phyloP scores from a whole-genome alignment of 2,888 invertebrate genomes.

The Apantesis nais region DNA sequence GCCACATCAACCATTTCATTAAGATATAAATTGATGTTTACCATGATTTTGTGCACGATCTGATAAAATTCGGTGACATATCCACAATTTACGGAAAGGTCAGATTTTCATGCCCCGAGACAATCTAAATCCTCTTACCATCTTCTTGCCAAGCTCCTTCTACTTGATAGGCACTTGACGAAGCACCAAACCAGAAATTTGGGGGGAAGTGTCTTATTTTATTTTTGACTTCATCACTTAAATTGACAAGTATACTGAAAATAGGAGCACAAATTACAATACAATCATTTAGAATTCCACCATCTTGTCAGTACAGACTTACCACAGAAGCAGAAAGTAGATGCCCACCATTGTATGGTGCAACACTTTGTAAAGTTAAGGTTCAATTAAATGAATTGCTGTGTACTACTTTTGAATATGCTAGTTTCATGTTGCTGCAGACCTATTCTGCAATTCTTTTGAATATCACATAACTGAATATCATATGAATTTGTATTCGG shows the following conservation, averaged over 20 bases:
- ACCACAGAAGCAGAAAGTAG: constrained; percentile 7
- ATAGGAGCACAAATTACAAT: not conserved
- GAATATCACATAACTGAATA: no score
- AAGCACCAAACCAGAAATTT: constrained; percentile 67
- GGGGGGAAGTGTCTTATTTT: constrained; percentile 61
- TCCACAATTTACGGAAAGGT: no score
- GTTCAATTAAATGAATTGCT: no score
- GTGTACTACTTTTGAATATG: not conserved
- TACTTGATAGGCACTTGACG: constrained; percentile 84
- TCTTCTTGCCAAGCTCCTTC: constrained; percentile 85
- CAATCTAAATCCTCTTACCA: constrained; percentile 65
- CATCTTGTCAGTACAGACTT: not conserved
- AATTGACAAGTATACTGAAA: constrained; percentile 46
- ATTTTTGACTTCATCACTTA: constrained; percentile 43
- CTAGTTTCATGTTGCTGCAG: not conserved
- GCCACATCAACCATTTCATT: no score
- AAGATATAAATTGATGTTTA: no score
- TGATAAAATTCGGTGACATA: no score
- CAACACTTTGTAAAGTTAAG: not conserved
- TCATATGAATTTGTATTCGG: no score
- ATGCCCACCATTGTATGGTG: constrained; percentile 3
- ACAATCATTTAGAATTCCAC: not conserved
- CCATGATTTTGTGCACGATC: no score
- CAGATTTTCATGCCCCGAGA: no score
- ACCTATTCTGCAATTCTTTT: constrained; percentile 2